phyloP scores from a whole-genome alignment of 2,797 vertebrate genomes.

The Galago senegalensis region DNA sequence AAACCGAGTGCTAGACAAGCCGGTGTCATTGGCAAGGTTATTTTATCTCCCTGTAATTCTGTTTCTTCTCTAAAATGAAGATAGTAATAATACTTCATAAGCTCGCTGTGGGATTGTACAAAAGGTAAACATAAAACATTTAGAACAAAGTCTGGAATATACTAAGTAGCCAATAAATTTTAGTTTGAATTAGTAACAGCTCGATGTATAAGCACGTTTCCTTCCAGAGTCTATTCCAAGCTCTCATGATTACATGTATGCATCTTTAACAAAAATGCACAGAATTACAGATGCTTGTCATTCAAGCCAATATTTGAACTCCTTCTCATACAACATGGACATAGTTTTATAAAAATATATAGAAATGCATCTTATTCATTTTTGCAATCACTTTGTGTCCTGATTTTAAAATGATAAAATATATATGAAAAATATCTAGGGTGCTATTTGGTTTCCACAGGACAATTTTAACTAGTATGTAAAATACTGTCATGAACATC shows the following conservation, averaged over 20 bases:
- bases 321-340: neutral
- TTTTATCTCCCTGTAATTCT: neutral
- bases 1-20: slow-evolving; percentile 6
- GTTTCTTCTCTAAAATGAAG: neutral
- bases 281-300: neutral
- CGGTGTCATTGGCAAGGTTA: neutral
- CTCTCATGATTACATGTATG: neutral
- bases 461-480: neutral
- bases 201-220: neutral
- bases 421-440: neutral
- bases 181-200: slow-evolving; percentile 57
- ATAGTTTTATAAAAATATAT: neutral
- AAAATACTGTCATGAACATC: neutral
- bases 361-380: neutral
- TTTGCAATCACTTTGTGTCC: neutral
- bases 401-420: neutral
- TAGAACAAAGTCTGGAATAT: neutral
- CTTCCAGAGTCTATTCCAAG: slow-evolving; percentile 35
- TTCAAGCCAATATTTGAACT: slow-evolving; percentile 15
- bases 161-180: neutral
- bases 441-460: neutral
- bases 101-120: neutral
- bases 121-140: slow-evolving; percentile 32
- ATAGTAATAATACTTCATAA: slow-evolving; percentile 28
- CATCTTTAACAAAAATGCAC: slow-evolving; percentile 35